phyloP scores from a whole-genome alignment of 2,797 vertebrate species.

The Eulemur coronatus region DNA sequence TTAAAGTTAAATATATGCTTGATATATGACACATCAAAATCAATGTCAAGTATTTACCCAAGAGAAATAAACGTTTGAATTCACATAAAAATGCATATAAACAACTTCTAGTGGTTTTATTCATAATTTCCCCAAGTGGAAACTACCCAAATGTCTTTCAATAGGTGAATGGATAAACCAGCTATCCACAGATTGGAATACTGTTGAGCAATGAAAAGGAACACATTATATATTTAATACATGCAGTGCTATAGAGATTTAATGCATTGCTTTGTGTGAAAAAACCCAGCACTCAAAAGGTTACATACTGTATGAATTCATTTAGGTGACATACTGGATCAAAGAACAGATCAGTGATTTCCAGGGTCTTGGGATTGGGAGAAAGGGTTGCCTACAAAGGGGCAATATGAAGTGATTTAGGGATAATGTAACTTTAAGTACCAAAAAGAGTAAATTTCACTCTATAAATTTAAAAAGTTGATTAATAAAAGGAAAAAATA shows the following conservation, averaged over 20 bases:
- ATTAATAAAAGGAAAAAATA: neutral
- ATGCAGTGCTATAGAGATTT: neutral
- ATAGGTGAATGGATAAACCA: neutral
- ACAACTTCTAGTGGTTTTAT: neutral
- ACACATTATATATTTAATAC: neutral
- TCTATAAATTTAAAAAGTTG: neutral
- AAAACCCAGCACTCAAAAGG: neutral
- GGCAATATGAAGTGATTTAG: neutral
- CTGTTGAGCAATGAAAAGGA: neutral
- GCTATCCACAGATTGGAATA: neutral
- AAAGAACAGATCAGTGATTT: neutral
- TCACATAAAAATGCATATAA: neutral
- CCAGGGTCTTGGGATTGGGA: neutral
- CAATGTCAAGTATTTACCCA: neutral
- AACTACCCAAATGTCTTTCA: neutral
- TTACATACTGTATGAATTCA: neutral
- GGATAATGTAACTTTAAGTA: neutral
- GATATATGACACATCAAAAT: neutral
- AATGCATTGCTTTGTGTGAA: neutral
- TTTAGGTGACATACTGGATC: neutral
- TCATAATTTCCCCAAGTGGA: neutral
- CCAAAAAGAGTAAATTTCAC: neutral
- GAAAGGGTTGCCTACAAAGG: neutral
- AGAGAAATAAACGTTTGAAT: conserved; percentile 7
- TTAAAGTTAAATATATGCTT: neutral